Evolutionary conservation across 2,888 invertebrate genomes (phyloP), one percentile per base, ranked within the genome.

Genomic region (Nemotelus nigrinus): DNA sequence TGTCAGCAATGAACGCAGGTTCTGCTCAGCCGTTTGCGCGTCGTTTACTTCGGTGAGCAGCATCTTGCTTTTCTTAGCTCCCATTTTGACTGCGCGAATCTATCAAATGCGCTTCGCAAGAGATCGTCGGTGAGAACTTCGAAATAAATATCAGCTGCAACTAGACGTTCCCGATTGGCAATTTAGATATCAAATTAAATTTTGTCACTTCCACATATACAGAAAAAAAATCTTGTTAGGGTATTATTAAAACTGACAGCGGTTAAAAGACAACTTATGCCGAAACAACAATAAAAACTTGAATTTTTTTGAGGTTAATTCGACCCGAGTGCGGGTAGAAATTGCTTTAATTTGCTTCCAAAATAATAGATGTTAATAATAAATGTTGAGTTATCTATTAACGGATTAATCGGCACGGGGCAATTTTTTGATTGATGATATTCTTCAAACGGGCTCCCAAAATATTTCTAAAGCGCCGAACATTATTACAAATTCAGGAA

Each of bases 401-500:
- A 43, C 48, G 41, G 71, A 55, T 71, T 4, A 71, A 71, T 55
- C 55, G 41, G 71, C 43, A 71, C 41, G 71, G 71, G 44, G 71
- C 71, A 71, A 71, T 71, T 71, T 68, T 71, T 71, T 71, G 41
- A 2, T 44, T 5, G 25, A 47, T 65, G 47, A 45, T 71, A 5
- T 55, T 55, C 68, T 71, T 71, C 43, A 71, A 55, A 71, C 44
- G 43, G 55, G 5, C 71, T 55, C 43, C 71, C 47, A 65, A 65
- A 65, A 65, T 65, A 53, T 55, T 71, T 55, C 48, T 71, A 71
- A 71, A 71, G 71, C 71, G 44, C 57, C 57, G 71, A 55, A 53
- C 71, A 55, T 71, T 71, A 43, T 71, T 43, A 55, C 53, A 71
- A 71, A 71, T 55, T 55, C 3, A 55, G n/a, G 53, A 68, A 48